Evolutionary conservation across 2,797 vertebrate species (phyloP), one percentile per base, ranked within the genome.

Genomic region (Sphenopsis melanotis): DNA sequence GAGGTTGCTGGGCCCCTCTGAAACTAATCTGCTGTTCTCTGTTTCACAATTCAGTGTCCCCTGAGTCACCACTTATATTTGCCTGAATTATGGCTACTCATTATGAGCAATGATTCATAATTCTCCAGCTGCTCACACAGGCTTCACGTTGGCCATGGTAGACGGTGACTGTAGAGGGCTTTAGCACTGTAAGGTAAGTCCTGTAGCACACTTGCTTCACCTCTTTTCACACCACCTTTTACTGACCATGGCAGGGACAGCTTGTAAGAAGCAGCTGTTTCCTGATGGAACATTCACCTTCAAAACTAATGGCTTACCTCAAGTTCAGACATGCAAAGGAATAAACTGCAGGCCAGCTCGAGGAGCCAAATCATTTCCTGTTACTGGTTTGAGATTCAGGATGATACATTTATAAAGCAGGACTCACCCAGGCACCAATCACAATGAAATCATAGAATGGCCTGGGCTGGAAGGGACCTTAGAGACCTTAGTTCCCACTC

Each of bases 11-110:
- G 23, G 84, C 42, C 36, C 64, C 90, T 95, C 53, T 89, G 93
- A 95, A 96, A 93, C 50, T 74, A 85, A 91, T 88, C 76, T 90
- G 68, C 68, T 41, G 16, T 15, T 95, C 63, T 53, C 34, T 83
- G 47, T 87, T 93, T 83, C 82, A 83, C 76, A 41, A 66, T 64
- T 78, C 82, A 3, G 6, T 11, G 59, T 66, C 93, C 24, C 92
- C 47, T 66, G 89, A 88, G 92, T 93, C 94, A 92, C 34, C 37
- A 52, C 14, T 77, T 91, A 9, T 14, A 91, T 78, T 71, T 93
- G 79, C 82, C 61, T 63, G 82, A 81, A 20, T 80, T 80, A 53
- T 23, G 47, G 30, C 47, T 87, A 69, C 92, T 95, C 85, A 57
- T 95, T 91, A 94, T 1, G 3, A 86, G 55, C 41, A 81, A 44